These are phyloP conservation scores for Zaprionus obscuricornis DNA, from an alignment of 2,888 invertebrate species.

Conservation along the genomic window DNA sequence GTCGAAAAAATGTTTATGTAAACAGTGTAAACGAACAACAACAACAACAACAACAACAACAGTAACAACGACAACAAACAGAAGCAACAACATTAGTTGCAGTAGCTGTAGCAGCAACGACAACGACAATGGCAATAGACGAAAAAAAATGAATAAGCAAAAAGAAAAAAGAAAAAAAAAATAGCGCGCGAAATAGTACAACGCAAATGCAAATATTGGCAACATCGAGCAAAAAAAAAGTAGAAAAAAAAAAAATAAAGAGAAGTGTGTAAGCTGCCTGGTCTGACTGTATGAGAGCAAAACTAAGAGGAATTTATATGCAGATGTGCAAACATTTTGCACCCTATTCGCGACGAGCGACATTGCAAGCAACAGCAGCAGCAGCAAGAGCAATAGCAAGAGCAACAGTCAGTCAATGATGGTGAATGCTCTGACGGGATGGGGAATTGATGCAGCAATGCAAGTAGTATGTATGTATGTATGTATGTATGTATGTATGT, in stretches of 20 bases:
- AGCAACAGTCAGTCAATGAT: constrained; percentile 8
- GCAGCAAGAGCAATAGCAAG: constrained; percentile 19
- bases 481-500: constrained; percentile 7
- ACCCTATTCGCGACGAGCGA: constrained; percentile 69
- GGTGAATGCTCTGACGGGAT: no score
- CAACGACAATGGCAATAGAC: constrained; percentile 55
- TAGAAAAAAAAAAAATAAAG: constrained; percentile 17
- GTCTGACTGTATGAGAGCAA: constrained; percentile 58
- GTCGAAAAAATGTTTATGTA: constrained; percentile 79
- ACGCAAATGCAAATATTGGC: constrained; percentile 80
- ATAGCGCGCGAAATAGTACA: constrained; percentile 66
- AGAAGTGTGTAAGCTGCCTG: constrained; percentile 72
- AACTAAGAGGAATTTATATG: constrained; percentile 79
- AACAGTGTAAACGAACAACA: constrained; percentile 66
- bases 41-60: constrained; percentile 26
- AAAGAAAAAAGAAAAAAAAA: constrained; percentile 13
- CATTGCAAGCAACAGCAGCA: constrained; percentile 26
- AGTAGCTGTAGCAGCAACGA: constrained; percentile 12
- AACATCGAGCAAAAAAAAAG: constrained; percentile 51
- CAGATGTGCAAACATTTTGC: constrained; percentile 79
- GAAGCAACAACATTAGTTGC: constrained; percentile 10
- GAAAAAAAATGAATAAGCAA: constrained; percentile 8
- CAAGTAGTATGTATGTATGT: not conserved
- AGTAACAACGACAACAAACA: constrained; percentile 12
- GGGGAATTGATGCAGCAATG: not conserved